These are phyloP conservation scores for Blastobasis adustella DNA, from an alignment of 2,888 invertebrate species.

Conservation along the genomic window DNA sequence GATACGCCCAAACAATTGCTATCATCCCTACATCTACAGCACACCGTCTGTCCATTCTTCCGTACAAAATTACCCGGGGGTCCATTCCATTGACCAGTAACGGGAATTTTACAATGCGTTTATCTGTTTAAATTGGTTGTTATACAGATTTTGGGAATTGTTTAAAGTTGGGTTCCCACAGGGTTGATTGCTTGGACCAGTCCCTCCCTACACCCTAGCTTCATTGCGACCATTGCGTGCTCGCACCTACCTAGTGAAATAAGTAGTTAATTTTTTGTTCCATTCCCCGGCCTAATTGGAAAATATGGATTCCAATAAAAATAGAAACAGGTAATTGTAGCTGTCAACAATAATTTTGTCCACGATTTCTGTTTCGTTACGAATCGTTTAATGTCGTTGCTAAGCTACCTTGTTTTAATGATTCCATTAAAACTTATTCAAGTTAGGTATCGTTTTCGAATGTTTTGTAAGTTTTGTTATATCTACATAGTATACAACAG, in stretches of 20 bases:
- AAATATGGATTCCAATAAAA: slow-evolving; percentile 3
- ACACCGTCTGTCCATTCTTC: slow-evolving; percentile 27
- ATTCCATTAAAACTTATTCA: no score
- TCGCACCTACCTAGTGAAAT: no score
- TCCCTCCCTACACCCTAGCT: slow-evolving; percentile 3
- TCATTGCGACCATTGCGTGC: no score
- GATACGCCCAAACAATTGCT: slow-evolving; percentile 54
- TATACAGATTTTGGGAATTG: slow-evolving; percentile 55
- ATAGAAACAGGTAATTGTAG: no score
- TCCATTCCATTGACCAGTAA: slow-evolving; percentile 20
- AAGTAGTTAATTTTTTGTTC: not conserved
- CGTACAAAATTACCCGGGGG: slow-evolving; percentile 35
- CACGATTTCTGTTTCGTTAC: no score
- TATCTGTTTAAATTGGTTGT: slow-evolving; percentile 54
- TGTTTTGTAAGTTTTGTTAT: no score
- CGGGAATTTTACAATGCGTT: slow-evolving; percentile 48
- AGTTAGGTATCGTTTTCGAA: no score
- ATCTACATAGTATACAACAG: no score
- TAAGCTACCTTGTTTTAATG: no score
- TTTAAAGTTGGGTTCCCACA: slow-evolving; percentile 61
- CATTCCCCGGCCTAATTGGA: slow-evolving; percentile 2
- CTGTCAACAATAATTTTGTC: no score
- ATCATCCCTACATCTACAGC: slow-evolving; percentile 50
- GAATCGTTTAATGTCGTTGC: no score
- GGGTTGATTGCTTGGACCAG: slow-evolving; percentile 31